These are phyloP conservation scores for Hypanus sabinus DNA, from an alignment of 2,113 vertebrate genomes.

Conservation along the genomic window DNA sequence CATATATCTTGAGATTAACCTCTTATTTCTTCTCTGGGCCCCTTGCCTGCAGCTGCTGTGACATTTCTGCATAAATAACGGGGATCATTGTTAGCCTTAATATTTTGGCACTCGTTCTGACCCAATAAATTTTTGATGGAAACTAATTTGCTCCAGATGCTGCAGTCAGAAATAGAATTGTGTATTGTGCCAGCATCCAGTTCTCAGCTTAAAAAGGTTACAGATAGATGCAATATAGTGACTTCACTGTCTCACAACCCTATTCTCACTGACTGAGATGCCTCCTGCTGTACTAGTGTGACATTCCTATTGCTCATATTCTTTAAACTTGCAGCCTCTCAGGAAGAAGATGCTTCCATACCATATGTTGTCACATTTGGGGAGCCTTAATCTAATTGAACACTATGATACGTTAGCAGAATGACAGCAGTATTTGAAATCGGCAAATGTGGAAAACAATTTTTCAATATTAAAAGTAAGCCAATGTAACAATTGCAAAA, in stretches of 20 bases:
- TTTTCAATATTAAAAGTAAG: neutral
- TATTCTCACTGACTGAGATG: neutral
- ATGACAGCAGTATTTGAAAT: slow-evolving; percentile 19
- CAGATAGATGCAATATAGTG: neutral
- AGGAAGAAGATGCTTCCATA: slow-evolving; percentile 32
- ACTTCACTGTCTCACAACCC: neutral
- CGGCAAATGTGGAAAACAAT: neutral
- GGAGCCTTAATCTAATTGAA: slow-evolving; percentile 15
- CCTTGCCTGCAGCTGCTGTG: neutral
- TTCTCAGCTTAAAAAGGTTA: neutral
- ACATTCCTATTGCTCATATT: slow-evolving; percentile 32
- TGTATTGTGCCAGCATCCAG: neutral
- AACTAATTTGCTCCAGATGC: neutral
- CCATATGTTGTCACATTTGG: slow-evolving; percentile 34
- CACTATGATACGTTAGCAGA: slow-evolving; percentile 1
- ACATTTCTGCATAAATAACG: neutral
- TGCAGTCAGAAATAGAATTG: neutral
- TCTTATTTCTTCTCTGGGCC: neutral
- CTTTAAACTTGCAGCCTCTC: slow-evolving; percentile 29
- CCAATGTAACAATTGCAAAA: neutral
- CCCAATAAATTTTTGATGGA: neutral
- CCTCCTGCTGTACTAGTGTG: neutral
- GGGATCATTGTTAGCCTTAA: too few species aligned
- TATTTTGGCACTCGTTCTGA: neutral
- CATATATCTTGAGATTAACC: neutral